Conservation (phyloP, 2,888 invertebrate species). For the Chymomyza amoena region DNA sequence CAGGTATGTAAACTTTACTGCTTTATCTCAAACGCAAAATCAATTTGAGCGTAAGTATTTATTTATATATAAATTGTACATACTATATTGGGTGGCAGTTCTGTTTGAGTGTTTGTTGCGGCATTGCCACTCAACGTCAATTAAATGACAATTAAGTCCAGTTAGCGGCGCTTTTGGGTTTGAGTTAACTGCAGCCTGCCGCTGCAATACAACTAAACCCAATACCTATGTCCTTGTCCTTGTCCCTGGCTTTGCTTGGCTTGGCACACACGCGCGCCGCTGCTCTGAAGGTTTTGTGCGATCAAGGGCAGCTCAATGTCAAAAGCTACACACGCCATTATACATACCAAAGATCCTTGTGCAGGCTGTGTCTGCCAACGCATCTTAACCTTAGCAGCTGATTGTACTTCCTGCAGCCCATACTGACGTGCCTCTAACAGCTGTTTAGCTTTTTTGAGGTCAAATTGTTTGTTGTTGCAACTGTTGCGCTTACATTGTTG, state of each 20-base stretch:
- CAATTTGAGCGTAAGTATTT: slow-evolving; percentile 37
- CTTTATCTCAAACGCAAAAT: not conserved
- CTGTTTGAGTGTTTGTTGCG: not conserved
- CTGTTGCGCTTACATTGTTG: slow-evolving; percentile 51
- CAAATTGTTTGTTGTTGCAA: slow-evolving; percentile 31
- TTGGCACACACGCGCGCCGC: not conserved
- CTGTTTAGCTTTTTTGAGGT: slow-evolving; percentile 36
- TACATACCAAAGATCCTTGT: slow-evolving; percentile 32
- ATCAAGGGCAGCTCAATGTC: slow-evolving; percentile 69
- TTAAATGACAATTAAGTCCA: slow-evolving; percentile 37
- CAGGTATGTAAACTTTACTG: slow-evolving; percentile 34
- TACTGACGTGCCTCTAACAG: slow-evolving; percentile 26
- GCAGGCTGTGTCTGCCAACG: not conserved
- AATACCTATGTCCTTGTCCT: slow-evolving; percentile 31
- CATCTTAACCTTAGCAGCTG: slow-evolving; percentile 30
- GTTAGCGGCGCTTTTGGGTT: not conserved
- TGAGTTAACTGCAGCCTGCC: not conserved
- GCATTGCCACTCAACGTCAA: slow-evolving; percentile 36
- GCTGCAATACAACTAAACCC: not conserved
- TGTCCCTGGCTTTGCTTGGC: slow-evolving; percentile 9
- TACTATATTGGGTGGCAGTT: not conserved
- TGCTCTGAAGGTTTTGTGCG: slow-evolving; percentile 52
- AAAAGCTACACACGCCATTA: slow-evolving; percentile 8
- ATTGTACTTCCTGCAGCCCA: slow-evolving; percentile 7
- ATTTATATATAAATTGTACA: not conserved